Percentiles rank a stretch among this genome's conserved stretches.
These are phyloP conservation scores for Odontomachus brunneus DNA, from an alignment of 1,140 invertebrate species.

Conservation along the genomic window DNA sequence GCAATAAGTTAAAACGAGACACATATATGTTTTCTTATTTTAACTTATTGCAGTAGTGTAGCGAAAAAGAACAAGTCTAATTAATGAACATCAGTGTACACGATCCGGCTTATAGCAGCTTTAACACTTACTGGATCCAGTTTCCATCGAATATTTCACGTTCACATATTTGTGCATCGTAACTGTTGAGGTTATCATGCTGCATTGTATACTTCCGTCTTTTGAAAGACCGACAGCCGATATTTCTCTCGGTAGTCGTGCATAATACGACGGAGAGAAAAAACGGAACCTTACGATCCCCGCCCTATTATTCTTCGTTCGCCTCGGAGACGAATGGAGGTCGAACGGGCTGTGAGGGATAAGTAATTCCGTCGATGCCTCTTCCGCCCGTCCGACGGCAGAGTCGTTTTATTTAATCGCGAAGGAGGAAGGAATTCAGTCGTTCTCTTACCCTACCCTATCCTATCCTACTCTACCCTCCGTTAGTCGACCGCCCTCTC, in stretches of 20 bases:
- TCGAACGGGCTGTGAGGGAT: conserved; percentile 56
- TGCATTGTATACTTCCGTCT: neutral
- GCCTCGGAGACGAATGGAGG: conserved; percentile 38
- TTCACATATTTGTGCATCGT: no score
- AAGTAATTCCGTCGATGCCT: conserved; percentile 76
- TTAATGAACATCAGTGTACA: no score
- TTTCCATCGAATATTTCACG: no score
- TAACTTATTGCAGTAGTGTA: no score
- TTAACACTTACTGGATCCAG: no score
- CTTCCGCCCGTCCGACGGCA: conserved; percentile 51
- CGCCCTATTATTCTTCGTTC: conserved; percentile 64
- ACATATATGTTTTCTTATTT: no score
- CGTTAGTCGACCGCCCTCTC: conserved; percentile 38
- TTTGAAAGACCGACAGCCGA: conserved; percentile 1
- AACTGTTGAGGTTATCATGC: no score
- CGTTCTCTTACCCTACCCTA: conserved; percentile 33
- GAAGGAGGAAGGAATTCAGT: conserved; percentile 69
- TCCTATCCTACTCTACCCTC: conserved; percentile 41
- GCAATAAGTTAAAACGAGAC: no score
- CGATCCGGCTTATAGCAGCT: no score
- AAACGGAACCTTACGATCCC: conserved; percentile 46
- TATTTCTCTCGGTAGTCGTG: conserved; percentile 28
- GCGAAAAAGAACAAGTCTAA: no score
- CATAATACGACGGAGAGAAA: conserved; percentile 41
- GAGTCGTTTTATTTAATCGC: conserved; percentile 81